Evolutionary conservation across 2,113 vertebrate genomes (phyloP).

Genomic region (western clawed frog (Xenopus tropicalis)): DNA sequence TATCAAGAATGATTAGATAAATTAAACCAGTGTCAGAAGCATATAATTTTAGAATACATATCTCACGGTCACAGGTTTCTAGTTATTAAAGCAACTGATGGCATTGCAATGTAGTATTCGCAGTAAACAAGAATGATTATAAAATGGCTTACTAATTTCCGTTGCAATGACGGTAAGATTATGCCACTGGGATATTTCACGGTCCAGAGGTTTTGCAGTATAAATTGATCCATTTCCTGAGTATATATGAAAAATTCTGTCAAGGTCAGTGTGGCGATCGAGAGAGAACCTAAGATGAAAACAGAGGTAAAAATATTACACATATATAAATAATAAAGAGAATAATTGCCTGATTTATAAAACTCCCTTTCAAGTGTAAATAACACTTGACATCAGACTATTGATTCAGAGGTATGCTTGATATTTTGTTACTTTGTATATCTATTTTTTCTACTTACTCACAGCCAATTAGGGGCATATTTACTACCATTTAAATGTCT

Average conservation of each 20-base stretch:
- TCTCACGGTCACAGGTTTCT: constrained; percentile 27
- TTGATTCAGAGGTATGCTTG: too few relatives aligned
- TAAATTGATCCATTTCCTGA: constrained; percentile 77
- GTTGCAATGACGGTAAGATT: constrained; percentile 76
- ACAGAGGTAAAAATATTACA: constrained; percentile 9
- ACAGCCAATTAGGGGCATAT: neutral
- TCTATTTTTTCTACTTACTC: neutral
- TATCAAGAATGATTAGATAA: constrained; percentile 16
- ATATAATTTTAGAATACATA: constrained; percentile 33
- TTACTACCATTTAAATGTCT: too few relatives aligned
- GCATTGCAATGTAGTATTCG: constrained; percentile 15
- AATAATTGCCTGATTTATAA: too few relatives aligned
- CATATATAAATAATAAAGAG: neutral
- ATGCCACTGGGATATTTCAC: constrained; percentile 76
- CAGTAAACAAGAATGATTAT: constrained; percentile 43
- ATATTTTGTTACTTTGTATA: neutral
- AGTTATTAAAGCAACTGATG: constrained; percentile 33
- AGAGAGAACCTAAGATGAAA: constrained; percentile 65
- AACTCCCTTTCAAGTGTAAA: too few relatives aligned
- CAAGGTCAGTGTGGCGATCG: constrained; percentile 77
- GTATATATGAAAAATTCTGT: constrained; percentile 78
- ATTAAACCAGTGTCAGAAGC: constrained; percentile 23
- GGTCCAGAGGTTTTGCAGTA: constrained; percentile 74
- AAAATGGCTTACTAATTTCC: constrained; percentile 72
- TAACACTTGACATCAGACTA: too few relatives aligned